These are phyloP conservation scores for Cryptocephalus primarius DNA, from an alignment of 2,888 invertebrate genomes.

Conservation along the genomic window DNA sequence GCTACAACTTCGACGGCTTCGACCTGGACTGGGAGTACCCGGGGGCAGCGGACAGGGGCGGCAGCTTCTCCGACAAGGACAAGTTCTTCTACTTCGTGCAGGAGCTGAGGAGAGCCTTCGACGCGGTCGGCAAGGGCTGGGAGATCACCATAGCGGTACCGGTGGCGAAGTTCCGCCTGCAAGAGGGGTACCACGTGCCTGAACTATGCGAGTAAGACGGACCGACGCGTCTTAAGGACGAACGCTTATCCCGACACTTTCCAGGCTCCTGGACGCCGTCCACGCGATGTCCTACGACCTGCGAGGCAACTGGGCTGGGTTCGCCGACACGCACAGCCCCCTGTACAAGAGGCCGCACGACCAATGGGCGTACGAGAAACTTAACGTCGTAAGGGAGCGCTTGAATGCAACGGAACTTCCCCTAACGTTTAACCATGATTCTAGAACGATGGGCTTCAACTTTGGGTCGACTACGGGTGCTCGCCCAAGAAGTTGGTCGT, in stretches of 20 bases:
- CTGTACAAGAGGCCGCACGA: constrained; percentile 77
- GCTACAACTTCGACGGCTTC: constrained; percentile 74
- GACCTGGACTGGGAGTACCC: constrained; percentile 90
- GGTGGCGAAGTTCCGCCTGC: constrained; percentile 72
- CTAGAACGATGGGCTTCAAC: constrained; percentile 73
- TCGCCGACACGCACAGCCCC: constrained; percentile 82
- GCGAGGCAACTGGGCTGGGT: constrained; percentile 83
- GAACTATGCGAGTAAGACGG: constrained; percentile 72
- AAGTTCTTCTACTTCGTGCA: constrained; percentile 72
- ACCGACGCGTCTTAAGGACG: not conserved
- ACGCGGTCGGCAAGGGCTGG: constrained; percentile 64
- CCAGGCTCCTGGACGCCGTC: constrained; percentile 63
- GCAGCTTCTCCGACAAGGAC: constrained; percentile 74
- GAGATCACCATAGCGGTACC: constrained; percentile 87
- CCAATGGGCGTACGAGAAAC: constrained; percentile 79
- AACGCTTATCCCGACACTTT: too few species aligned
- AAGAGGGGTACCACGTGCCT: constrained; percentile 85
- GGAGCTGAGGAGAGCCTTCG: constrained; percentile 69
- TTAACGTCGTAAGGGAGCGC: constrained; percentile 66
- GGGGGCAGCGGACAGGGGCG: constrained; percentile 77
- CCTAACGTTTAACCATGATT: constrained; percentile 13
- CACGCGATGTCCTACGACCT: constrained; percentile 83
- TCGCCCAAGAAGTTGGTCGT: constrained; percentile 78
- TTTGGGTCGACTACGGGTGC: constrained; percentile 87
- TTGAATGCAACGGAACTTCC: not conserved